Evolutionary conservation across 2,888 invertebrate species (phyloP).

Genomic region (Amphipoea oculea): DNA sequence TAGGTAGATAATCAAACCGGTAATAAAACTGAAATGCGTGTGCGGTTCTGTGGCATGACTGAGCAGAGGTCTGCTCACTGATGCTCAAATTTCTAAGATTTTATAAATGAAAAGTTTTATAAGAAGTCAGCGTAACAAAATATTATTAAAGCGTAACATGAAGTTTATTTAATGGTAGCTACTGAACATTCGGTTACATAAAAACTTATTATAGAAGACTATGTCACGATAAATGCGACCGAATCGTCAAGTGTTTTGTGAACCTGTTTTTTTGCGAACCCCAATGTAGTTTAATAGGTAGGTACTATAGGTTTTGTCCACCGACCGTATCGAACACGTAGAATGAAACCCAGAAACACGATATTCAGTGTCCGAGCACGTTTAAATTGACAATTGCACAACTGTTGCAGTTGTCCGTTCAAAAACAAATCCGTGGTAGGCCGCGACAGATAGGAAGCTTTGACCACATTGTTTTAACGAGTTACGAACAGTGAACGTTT

Average conservation of each 20-base stretch:
- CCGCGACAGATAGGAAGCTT: slow-evolving; percentile 77
- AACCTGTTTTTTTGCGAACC: slow-evolving; percentile 6
- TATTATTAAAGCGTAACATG: background rate
- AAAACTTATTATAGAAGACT: background rate
- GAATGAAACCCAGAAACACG: slow-evolving; percentile 31
- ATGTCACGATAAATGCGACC: background rate
- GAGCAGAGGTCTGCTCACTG: background rate
- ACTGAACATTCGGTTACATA: background rate
- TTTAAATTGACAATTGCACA: slow-evolving; percentile 72
- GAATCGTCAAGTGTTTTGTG: background rate
- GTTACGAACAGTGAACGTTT: slow-evolving; percentile 54
- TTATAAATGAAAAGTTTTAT: background rate
- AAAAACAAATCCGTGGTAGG: slow-evolving; percentile 75
- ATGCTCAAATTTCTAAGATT: background rate
- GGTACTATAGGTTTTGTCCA: slow-evolving; percentile 3
- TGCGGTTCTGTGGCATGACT: background rate
- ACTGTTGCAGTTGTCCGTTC: slow-evolving; percentile 60
- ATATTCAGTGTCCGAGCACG: slow-evolving; percentile 35
- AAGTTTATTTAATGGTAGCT: background rate
- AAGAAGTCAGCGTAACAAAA: background rate
- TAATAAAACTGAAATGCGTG: background rate
- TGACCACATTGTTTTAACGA: slow-evolving; percentile 77
- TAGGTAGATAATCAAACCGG: background rate
- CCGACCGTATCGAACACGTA: slow-evolving; percentile 33
- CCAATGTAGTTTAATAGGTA: background rate